Evolutionary conservation across 2,888 invertebrate species (phyloP).

Genomic region (Agrotis ipsilon): DNA sequence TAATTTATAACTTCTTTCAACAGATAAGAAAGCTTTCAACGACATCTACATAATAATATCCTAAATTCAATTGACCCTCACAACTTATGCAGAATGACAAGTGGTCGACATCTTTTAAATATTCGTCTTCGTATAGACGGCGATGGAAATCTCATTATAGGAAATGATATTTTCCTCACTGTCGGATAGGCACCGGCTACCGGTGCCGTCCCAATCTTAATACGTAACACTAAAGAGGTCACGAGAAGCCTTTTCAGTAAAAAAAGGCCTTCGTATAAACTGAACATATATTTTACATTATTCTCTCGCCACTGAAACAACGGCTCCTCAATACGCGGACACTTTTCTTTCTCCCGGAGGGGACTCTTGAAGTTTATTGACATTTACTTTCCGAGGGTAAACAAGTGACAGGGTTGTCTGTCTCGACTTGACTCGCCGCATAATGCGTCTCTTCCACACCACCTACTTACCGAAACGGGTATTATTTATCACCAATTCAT

Average conservation of each 20-base stretch:
- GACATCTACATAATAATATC: conserved; percentile 36
- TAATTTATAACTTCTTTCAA: conserved; percentile 18
- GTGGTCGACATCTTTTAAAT: conserved; percentile 41
- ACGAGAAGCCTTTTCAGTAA: conserved; percentile 38
- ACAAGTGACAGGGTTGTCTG: conserved; percentile 83
- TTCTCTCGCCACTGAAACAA: conserved; percentile 76
- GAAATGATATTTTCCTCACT: conserved; percentile 39
- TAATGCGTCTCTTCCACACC: conserved; percentile 56
- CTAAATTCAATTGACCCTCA: conserved; percentile 49
- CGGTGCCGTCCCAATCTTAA: conserved; percentile 48
- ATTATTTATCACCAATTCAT: conserved; percentile 74
- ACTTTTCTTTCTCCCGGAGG: conserved; percentile 82
- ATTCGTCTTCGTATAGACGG: conserved; percentile 26
- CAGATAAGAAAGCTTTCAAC: conserved; percentile 41
- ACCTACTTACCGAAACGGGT: conserved; percentile 61
- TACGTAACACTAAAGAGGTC: conserved; percentile 57
- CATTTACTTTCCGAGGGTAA: conserved; percentile 89
- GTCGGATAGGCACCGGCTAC: conserved; percentile 25
- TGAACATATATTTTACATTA: conserved; percentile 69
- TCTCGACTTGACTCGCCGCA: conserved; percentile 72
- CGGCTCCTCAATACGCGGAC: conserved; percentile 76
- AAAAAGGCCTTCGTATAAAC: conserved; percentile 55
- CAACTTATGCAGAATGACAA: conserved; percentile 41
- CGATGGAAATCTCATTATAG: conserved; percentile 47
- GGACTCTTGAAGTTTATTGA: conserved; percentile 88